Conservation (phyloP, 2,888 invertebrate genomes). For the Steinernema hermaphroditum region DNA sequence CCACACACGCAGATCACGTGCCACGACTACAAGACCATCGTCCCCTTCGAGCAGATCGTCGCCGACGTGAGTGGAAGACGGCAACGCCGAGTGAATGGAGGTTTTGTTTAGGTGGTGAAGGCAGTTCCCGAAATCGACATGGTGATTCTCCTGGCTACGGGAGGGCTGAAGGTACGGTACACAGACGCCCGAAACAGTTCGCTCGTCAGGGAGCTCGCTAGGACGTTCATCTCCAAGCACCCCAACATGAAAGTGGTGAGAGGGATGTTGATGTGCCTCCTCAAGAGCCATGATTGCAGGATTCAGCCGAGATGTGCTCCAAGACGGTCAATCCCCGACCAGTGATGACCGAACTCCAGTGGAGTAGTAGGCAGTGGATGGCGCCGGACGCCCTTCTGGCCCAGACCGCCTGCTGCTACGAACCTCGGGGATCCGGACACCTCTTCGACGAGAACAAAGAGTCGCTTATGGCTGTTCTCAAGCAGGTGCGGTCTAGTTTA, state of each 20-base stretch:
- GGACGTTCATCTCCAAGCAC: slow-evolving; percentile 43
- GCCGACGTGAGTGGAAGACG: slow-evolving; percentile 33
- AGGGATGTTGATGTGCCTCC: neutral
- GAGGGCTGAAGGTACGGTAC: slow-evolving; percentile 54
- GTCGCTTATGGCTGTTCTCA: slow-evolving; percentile 47
- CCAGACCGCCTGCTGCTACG: slow-evolving; percentile 62
- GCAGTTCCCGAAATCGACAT: slow-evolving; percentile 57
- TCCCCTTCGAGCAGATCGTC: slow-evolving; percentile 57
- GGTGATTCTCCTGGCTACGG: slow-evolving; percentile 56
- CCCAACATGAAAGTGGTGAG: slow-evolving; percentile 47
- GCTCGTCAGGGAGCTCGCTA: slow-evolving; percentile 36
- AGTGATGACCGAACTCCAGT: slow-evolving; percentile 45
- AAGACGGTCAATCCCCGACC: slow-evolving; percentile 45
- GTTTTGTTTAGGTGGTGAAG: slow-evolving; percentile 42
- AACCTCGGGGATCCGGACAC: slow-evolving; percentile 55
- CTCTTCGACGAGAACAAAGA: slow-evolving; percentile 56
- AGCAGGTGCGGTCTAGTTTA: slow-evolving; percentile 22
- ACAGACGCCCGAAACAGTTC: slow-evolving; percentile 31
- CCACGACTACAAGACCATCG: slow-evolving; percentile 63
- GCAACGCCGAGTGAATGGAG: too few relatives aligned
- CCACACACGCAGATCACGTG: slow-evolving; percentile 63
- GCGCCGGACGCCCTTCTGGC: slow-evolving; percentile 57
- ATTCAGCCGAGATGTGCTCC: slow-evolving; percentile 45
- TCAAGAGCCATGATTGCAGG: slow-evolving; percentile 34
- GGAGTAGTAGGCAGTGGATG: slow-evolving; percentile 34